phyloP scores from a whole-genome alignment of 2,113 vertebrate genomes.

The Pedionomus torquatus region DNA sequence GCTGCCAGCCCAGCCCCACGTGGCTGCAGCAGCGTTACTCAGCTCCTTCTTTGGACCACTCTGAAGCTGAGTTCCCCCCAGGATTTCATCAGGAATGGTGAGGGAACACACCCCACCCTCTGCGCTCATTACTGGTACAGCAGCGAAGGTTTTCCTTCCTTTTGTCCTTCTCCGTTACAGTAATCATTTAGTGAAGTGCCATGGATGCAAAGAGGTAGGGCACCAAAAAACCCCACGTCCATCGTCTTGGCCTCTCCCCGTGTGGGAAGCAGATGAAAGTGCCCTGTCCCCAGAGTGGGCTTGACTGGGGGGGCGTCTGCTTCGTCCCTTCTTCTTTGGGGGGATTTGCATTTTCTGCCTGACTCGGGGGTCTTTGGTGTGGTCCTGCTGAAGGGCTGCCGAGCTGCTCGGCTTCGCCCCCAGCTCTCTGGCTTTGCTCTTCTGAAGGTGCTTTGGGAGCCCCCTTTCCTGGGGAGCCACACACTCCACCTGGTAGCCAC shows the following conservation, averaged over 20 bases:
- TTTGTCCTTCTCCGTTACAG: background rate
- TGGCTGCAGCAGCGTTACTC: background rate
- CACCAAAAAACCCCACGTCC: rapidly evolving
- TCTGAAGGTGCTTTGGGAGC: background rate
- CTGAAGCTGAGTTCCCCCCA: background rate
- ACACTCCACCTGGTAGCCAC: too few relatives aligned
- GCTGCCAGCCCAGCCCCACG: background rate
- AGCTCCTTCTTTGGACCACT: background rate
- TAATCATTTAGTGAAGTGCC: background rate
- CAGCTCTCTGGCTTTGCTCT: background rate
- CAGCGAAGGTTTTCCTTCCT: background rate
- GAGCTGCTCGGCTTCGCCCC: background rate
- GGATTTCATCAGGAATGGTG: background rate
- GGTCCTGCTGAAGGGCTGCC: background rate
- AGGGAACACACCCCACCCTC: background rate
- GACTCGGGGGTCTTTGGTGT: background rate
- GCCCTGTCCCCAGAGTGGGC: background rate
- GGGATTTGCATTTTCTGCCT: background rate
- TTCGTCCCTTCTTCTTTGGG: background rate
- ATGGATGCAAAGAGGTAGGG: background rate
- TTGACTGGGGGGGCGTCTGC: background rate
- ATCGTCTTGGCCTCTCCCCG: background rate
- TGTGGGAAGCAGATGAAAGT: background rate
- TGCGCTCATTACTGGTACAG: background rate
- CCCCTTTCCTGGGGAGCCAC: background rate